Percentiles rank a stretch among this genome's conserved stretches.
phyloP scores from a whole-genome alignment of 2,113 vertebrate genomes.

The Nothobranchius furzeri region DNA sequence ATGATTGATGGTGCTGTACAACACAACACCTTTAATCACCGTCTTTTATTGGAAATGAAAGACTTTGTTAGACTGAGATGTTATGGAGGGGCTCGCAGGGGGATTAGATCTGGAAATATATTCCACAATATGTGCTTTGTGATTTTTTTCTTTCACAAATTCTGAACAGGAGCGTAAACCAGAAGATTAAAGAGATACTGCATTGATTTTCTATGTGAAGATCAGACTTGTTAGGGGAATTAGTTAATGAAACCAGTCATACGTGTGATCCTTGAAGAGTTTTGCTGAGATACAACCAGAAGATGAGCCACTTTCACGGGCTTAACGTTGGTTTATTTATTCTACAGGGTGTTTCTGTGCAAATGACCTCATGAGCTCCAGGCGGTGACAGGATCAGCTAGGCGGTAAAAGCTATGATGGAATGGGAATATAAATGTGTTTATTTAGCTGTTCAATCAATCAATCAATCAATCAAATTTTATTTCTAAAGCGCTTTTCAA shows the following conservation, averaged over 20 bases:
- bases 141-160: constrained; percentile 30
- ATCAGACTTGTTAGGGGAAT: constrained; percentile 1
- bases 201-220: constrained; percentile 6
- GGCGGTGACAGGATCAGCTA: too few species aligned
- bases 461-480: too few species aligned
- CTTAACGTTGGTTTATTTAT: too few species aligned
- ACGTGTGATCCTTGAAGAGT: neutral
- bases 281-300: neutral
- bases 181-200: constrained; percentile 26
- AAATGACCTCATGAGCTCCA: too few species aligned
- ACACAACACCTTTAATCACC: constrained; percentile 60
- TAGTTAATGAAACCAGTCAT: neutral
- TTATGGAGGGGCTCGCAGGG: constrained; percentile 32
- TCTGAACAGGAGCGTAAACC: constrained; percentile 24
- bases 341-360: too few species aligned
- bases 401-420: too few species aligned
- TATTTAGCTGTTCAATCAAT: too few species aligned
- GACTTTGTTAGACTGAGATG: constrained; percentile 41
- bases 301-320: too few species aligned
- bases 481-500: too few species aligned
- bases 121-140: constrained; percentile 25
- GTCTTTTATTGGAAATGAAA: constrained; percentile 56
- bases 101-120: constrained; percentile 44
- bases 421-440: too few species aligned
- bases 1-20: constrained; percentile 73